Evolutionary conservation across 1,140 invertebrate genomes (phyloP).

Genomic region (Thaumatotibia leucotreta): DNA sequence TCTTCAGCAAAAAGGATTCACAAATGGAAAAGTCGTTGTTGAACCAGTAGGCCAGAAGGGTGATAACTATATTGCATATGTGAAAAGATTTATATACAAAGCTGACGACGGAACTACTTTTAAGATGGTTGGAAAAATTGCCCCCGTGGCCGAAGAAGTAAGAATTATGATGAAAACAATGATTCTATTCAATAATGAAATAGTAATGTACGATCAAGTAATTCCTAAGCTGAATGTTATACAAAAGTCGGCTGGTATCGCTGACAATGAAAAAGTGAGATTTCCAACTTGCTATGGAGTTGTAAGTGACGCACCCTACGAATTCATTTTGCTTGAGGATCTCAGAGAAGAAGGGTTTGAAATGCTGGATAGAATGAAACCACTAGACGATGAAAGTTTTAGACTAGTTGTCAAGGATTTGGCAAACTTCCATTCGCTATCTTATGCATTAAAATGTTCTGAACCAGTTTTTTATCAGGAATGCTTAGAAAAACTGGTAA

Average conservation of each 20-base stretch:
- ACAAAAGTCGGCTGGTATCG: background rate
- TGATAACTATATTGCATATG: conserved; percentile 20
- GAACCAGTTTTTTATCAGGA: conserved; percentile 20
- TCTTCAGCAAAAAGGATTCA: too few relatives aligned
- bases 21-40: too few relatives aligned
- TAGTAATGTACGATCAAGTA: background rate
- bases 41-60: too few relatives aligned
- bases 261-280: background rate
- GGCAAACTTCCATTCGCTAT: conserved; percentile 26
- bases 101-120: conserved; percentile 11
- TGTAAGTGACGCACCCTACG: conserved; percentile 38
- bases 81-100: conserved; percentile 23
- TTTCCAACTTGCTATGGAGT: conserved; percentile 34
- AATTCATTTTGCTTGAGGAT: conserved; percentile 72
- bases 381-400: conserved; percentile 9
- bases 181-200: too few relatives aligned
- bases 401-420: conserved; percentile 22
- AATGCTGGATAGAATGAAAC: conserved; percentile 52
- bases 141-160: background rate
- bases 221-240: background rate
- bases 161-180: background rate
- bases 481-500: conserved; percentile 15
- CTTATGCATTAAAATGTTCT: conserved; percentile 20
- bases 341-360: conserved; percentile 54
- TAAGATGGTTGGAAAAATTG: conserved; percentile 24